phyloP scores from a whole-genome alignment of 2,888 invertebrate species.

The Platypus cylindrus region DNA sequence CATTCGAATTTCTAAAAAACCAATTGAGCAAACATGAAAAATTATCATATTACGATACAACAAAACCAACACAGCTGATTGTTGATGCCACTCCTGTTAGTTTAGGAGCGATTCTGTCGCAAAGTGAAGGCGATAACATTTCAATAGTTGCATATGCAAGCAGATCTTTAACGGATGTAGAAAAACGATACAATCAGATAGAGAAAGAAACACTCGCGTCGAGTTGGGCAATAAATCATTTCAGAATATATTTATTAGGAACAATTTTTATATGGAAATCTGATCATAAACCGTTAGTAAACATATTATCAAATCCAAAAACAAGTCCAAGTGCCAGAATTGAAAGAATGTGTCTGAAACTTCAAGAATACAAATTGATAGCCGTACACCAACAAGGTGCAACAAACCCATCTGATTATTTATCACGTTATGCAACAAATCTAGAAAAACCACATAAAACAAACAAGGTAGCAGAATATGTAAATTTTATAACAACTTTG shows the following conservation, averaged over 20 bases:
- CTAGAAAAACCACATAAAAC: neutral
- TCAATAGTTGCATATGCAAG: conserved; percentile 20
- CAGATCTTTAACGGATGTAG: conserved; percentile 18
- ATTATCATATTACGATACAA: conserved; percentile 19
- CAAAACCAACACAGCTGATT: conserved; percentile 17
- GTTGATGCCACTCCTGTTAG: conserved; percentile 22
- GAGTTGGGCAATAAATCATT: conserved; percentile 28
- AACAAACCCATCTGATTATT: conserved; percentile 14
- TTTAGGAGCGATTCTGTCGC: conserved; percentile 19
- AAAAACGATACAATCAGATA: conserved; percentile 25
- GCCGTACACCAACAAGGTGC: conserved; percentile 12
- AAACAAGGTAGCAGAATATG: conserved; percentile 9
- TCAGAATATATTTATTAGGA: conserved; percentile 15
- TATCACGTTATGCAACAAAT: conserved; percentile 12
- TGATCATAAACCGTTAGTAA: conserved; percentile 26
- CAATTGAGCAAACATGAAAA: no score
- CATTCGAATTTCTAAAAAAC: conserved; percentile 4
- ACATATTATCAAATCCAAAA: conserved; percentile 18
- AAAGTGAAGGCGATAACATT: conserved; percentile 15
- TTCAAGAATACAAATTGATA: conserved; percentile 12
- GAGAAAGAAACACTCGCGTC: conserved; percentile 29
- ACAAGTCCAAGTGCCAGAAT: conserved; percentile 12
- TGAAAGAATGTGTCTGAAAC: conserved; percentile 9
- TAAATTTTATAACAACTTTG: conserved; percentile 7
- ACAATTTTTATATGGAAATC: conserved; percentile 16